Conservation (phyloP, 2,113 vertebrate genomes). For the Passer domesticus region DNA sequence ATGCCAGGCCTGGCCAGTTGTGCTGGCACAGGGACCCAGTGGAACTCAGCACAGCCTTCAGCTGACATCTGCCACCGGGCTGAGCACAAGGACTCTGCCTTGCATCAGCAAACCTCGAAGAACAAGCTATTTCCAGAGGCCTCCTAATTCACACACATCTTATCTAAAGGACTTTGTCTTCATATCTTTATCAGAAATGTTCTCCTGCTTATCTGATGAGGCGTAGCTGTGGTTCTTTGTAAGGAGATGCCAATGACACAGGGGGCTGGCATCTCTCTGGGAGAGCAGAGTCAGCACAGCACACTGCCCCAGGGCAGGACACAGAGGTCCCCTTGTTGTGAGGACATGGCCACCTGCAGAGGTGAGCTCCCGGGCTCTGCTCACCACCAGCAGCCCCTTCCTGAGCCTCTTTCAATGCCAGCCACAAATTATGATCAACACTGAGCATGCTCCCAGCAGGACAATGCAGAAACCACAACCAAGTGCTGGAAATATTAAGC, state of each 20-base stretch:
- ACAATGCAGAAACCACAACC: not conserved
- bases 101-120: not conserved
- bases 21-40: not conserved
- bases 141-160: not conserved
- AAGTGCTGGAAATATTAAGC: not conserved
- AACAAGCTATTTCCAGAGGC: not conserved
- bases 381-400: not conserved
- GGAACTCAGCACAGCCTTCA: not conserved
- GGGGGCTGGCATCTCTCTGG: not conserved
- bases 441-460: not conserved
- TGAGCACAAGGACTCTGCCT: not conserved
- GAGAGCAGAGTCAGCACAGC: not conserved
- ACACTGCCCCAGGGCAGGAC: not conserved
- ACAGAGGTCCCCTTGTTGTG: not conserved
- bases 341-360: not conserved
- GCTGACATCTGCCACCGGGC: not conserved
- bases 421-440: accelerated
- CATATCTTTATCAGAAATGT: not conserved
- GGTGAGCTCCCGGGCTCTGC: not conserved
- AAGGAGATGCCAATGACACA: not conserved
- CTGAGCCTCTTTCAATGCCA: not conserved
- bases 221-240: accelerated
- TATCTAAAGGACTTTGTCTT: not conserved
- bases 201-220: not conserved
- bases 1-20: not conserved